Base-by-base conservation (phyloP, 2,888 invertebrate genomes). In the Nephrocerus scutellatus region DNA sequence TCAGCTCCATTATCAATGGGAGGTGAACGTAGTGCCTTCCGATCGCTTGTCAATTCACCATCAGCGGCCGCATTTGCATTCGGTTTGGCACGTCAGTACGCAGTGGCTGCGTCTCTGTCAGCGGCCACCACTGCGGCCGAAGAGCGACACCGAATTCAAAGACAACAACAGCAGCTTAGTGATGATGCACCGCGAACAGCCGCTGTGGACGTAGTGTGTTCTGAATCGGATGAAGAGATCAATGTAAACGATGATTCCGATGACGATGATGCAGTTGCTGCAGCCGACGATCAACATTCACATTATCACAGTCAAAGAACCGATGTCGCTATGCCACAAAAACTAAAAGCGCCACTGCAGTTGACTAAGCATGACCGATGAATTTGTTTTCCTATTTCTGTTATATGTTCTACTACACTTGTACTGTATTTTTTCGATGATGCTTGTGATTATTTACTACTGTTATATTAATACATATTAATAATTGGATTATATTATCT, bases 1-100 rank as follows among this genome's bases (percentile, higher is more conserved):
- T 54, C 61, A 49, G 54, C 60, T 49, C 58, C 66, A 55, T 70
- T 71, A 54, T 72, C 72, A 55, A 87, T 88, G 85, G 88, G 89
- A 63, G 88, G 89, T 66, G 87, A 88, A 70, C 84, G 87, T 74
- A 87, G 86, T 70, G 89, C 89, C 23, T 89, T 89, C 68, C 82
- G 84, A 53, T 80, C 85, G 15, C 74, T 86, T 50, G 76, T 80
- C 36, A 76, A 75, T 50, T 74, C 78, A 9, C 76, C 78, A 48
- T 75, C 80, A 3, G 76, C 78, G 6, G 77, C 78, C 23, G 76
- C 75, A 30, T 70, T 78, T 37, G 60, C 62, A 7, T 42, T 66
- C 38, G 68, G 62, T 1, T 40, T 64, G 41, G 64, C 66, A 13
- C 57, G 62, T 7, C 62, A 66, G 24, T 68, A 65, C 38, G 62